A percentile compares a stretch with the other conserved stretches of the same genome.
Conservation (phyloP, 2,113 vertebrate genomes). For the Neogobius melanostomus region DNA sequence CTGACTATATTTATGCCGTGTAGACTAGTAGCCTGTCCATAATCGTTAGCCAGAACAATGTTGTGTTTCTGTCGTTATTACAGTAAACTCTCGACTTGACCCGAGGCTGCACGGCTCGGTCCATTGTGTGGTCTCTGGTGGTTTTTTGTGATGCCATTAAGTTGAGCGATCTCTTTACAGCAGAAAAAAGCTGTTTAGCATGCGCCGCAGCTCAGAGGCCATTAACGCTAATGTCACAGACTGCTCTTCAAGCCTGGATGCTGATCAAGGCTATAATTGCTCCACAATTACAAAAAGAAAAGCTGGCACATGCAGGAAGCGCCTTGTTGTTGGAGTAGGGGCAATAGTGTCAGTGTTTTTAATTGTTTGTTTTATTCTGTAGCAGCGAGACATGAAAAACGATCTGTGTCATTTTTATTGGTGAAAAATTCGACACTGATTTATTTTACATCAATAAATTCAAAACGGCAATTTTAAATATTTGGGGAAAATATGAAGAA, state of each 20-base stretch:
- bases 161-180: slow-evolving; percentile 15
- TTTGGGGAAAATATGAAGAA: too few relatives aligned
- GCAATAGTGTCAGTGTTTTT: neutral
- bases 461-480: too few relatives aligned
- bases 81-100: slow-evolving; percentile 6
- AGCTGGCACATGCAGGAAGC: neutral
- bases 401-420: too few relatives aligned
- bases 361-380: too few relatives aligned
- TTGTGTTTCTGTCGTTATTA: slow-evolving; percentile 1
- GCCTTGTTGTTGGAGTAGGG: slow-evolving; percentile 18
- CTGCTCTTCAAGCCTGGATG: slow-evolving; percentile 42
- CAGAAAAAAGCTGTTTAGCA: slow-evolving; percentile 21
- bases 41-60: neutral
- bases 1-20: neutral
- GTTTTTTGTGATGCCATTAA: slow-evolving; percentile 10
- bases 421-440: too few relatives aligned
- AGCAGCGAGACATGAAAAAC: too few relatives aligned
- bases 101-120: slow-evolving; percentile 9
- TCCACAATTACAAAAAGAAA: slow-evolving; percentile 18
- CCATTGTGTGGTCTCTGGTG: slow-evolving; percentile 9
- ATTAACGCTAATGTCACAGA: slow-evolving; percentile 45
- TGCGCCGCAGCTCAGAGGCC: slow-evolving; percentile 30
- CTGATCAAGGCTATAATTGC: slow-evolving; percentile 54
- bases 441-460: too few relatives aligned
- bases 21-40: neutral